Base-by-base conservation (phyloP, 2,113 vertebrate species). In the Dromas ardeola region DNA sequence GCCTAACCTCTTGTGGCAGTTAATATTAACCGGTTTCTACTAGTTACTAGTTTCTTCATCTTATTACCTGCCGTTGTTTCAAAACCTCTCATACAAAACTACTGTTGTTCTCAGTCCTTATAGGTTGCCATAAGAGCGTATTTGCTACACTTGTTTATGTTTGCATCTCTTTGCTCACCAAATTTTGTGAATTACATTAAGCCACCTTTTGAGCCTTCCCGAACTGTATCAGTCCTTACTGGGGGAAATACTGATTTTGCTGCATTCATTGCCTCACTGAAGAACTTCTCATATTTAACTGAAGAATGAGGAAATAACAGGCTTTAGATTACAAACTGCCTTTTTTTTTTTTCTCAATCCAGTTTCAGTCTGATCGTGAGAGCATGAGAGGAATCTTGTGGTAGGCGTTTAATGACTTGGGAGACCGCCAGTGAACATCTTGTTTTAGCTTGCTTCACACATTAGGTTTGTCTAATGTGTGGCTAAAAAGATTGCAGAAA, bases 401-500 rank as follows among this genome's bases (percentile, higher is more conserved):
- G 96, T 93, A 90, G 97, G 96, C 59, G 65, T 97, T 95, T 94
- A 96, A 95, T 95, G 86, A 90, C 67, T 97, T 96, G 96, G 93
- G 82, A 93, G 80, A 25, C 63, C 0, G 95, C 96, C 95, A 96
- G 2, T 43, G 76, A 86, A 56, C 43, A n/a, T 94, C 94, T 94
- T 95, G 95, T 97, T 95, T 96, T 92, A 95, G 92, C 94, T 97
- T 97, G 96, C 63, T 96, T 95, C 42, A 25, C 80, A 62, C 94
- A 30, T 95, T 58, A 77, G 71, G 42, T 81, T 78, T 93, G 55
- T 83, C 63, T 90, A 86, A 88, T 0, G 5, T 74, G 59, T 70
- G 63, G 43, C 58, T 88, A 32, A 92, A 81, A 88, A 70, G 82
- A 72, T 50, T 63, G 63, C 38, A 70, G 55, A 81, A 95, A 91